Percentiles rank a stretch among this genome's conserved stretches.
phyloP scores from a whole-genome alignment of 2,113 vertebrate genomes.

The Colius striatus region DNA sequence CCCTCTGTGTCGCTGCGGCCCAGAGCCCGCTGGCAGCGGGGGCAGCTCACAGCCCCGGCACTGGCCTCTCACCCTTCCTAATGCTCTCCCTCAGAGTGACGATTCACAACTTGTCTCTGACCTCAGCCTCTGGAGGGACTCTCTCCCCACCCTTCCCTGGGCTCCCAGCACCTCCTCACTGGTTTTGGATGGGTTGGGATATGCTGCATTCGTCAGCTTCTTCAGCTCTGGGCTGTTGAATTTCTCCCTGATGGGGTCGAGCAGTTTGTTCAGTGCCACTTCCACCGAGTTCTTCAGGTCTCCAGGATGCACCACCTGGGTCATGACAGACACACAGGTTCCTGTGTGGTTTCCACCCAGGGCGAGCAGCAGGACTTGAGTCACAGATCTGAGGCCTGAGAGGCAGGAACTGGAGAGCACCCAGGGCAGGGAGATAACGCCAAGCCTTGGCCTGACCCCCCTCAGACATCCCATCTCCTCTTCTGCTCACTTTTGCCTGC shows the following conservation, averaged over 20 bases:
- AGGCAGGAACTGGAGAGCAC: not conserved
- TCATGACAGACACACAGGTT: not conserved
- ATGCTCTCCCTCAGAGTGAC: not conserved
- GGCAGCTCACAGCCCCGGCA: too few species aligned
- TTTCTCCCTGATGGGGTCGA: slow-evolving; percentile 95
- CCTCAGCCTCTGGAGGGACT: not conserved
- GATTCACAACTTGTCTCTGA: not conserved
- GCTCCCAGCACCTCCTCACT: slow-evolving; percentile 79
- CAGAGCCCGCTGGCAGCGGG: too few species aligned
- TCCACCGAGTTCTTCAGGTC: slow-evolving; percentile 96
- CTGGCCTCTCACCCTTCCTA: not conserved
- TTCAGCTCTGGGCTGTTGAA: slow-evolving; percentile 88
- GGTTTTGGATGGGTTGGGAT: slow-evolving; percentile 83
- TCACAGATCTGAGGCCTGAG: not conserved
- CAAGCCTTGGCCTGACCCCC: not conserved
- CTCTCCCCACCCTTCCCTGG: fast-evolving
- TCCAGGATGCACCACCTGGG: slow-evolving; percentile 90
- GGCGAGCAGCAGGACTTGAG: not conserved
- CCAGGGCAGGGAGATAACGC: not conserved
- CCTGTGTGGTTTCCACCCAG: not conserved
- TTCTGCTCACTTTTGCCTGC: not conserved
- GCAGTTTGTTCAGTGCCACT: slow-evolving; percentile 87
- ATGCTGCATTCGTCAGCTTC: slow-evolving; percentile 85
- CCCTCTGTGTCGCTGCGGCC: not conserved
- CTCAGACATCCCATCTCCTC: not conserved